A percentile compares a stretch with the other conserved stretches of the same genome.
Evolutionary conservation across 2,113 vertebrate genomes (phyloP).

Genomic region (Centropus bengalensis): DNA sequence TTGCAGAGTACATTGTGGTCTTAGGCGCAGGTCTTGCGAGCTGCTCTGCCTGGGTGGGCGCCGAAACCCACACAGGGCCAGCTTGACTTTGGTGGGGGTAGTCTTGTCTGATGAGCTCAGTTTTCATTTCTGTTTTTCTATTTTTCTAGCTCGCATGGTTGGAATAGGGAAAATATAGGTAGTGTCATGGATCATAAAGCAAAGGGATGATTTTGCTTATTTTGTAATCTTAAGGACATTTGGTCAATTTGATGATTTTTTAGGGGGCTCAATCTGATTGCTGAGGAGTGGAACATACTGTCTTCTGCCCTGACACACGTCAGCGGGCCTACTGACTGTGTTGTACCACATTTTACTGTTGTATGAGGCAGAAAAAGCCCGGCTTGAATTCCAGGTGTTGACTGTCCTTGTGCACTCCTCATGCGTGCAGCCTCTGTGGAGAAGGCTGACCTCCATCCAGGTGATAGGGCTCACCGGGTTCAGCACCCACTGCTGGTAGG

Average conservation of each 20-base stretch:
- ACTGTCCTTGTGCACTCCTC: background rate
- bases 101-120: constrained; percentile 14
- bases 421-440: background rate
- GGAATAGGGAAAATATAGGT: constrained; percentile 5
- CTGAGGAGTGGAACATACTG: background rate
- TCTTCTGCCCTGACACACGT: background rate
- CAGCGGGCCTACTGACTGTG: background rate
- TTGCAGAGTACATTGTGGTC: constrained; percentile 52
- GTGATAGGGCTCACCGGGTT: background rate
- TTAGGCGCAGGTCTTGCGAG: background rate
- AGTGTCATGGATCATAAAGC: constrained; percentile 32
- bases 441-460: background rate
- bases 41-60: constrained; percentile 59
- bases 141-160: constrained; percentile 15
- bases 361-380: background rate
- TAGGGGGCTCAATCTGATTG: background rate
- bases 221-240: constrained; percentile 28
- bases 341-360: background rate
- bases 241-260: background rate
- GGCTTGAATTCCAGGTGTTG: constrained; percentile 23
- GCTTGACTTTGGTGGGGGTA: constrained; percentile 22
- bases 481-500: background rate
- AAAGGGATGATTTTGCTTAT: constrained; percentile 7
- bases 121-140: constrained; percentile 52
- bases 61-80: constrained; percentile 19